A percentile compares a stretch with the other conserved stretches of the same genome.
phyloP scores from a whole-genome alignment of 2,797 vertebrate genomes.

The Neosalanx taihuensis region DNA sequence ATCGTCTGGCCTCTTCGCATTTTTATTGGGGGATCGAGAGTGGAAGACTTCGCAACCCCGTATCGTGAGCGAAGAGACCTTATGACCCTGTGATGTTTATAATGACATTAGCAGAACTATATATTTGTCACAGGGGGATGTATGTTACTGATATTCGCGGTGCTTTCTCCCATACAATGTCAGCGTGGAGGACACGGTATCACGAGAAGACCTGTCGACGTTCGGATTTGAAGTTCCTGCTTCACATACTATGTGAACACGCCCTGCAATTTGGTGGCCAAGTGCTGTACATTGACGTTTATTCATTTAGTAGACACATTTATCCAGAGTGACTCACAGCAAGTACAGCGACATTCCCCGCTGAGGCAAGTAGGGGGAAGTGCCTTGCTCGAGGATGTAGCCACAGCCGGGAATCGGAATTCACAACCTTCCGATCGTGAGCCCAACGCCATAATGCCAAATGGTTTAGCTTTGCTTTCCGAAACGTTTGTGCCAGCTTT shows the following conservation, averaged over 20 bases:
- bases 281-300: not conserved
- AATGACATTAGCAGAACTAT: constrained; percentile 31
- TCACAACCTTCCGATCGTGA: too few relatives aligned
- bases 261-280: not conserved
- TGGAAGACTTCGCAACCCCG: not conserved
- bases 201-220: not conserved
- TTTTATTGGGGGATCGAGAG: constrained; percentile 27
- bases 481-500: not conserved
- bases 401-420: too few relatives aligned
- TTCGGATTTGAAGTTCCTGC: not conserved
- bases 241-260: constrained; percentile 1
- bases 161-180: not conserved
- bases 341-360: too few relatives aligned
- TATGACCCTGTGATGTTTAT: constrained; percentile 21
- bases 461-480: not conserved
- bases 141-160: not conserved
- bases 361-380: too few relatives aligned
- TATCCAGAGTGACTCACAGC: too few relatives aligned
- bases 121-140: constrained; percentile 21
- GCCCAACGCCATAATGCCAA: not conserved
- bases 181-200: not conserved
- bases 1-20: constrained; percentile 14
- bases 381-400: too few relatives aligned
- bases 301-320: too few relatives aligned
- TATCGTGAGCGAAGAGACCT: constrained; percentile 25